Evolutionary conservation across 92 coral and sea anemone species (phyloP).

Genomic region (Parazoanthus darwini): DNA sequence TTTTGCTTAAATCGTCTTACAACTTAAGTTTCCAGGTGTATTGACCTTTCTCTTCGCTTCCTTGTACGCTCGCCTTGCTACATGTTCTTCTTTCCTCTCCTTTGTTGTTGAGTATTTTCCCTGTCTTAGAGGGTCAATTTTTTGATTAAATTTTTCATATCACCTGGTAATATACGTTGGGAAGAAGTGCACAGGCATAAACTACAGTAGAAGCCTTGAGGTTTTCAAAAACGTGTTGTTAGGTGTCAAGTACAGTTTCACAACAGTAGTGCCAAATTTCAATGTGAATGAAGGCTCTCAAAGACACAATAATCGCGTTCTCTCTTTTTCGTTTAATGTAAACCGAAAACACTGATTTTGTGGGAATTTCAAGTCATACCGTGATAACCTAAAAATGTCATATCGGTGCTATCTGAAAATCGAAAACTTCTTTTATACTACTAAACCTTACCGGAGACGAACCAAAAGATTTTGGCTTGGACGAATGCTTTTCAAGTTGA

Average conservation of each 20-base stretch:
- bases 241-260: not conserved
- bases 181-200: not conserved
- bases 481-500: no score
- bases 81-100: no score
- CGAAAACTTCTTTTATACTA: no score
- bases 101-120: no score
- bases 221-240: not conserved
- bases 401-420: no score
- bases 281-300: not conserved
- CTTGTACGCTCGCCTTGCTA: not conserved
- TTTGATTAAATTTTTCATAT: not conserved
- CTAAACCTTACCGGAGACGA: no score
- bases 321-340: not conserved
- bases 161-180: not conserved
- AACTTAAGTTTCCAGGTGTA: not conserved
- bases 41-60: not conserved
- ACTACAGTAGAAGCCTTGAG: not conserved
- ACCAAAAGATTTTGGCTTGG: no score
- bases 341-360: not conserved
- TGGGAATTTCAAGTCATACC: not conserved
- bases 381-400: not conserved
- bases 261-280: not conserved
- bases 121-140: not conserved
- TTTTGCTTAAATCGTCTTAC: conserved; percentile 2
- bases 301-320: not conserved